Conservation (phyloP, 2,888 invertebrate species). For the Plagiodera versicolora region DNA sequence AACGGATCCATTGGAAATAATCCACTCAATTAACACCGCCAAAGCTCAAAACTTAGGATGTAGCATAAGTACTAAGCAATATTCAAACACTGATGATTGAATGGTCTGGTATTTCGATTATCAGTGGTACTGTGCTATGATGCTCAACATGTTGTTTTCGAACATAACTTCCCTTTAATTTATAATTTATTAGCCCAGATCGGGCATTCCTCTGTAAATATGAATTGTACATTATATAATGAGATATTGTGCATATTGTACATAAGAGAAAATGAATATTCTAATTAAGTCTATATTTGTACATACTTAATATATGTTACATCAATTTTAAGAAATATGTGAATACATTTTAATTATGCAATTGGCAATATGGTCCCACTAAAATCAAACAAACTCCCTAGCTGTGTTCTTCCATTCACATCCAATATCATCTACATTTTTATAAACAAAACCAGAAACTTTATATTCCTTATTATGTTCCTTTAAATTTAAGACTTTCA, state of each 20-base stretch:
- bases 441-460: constrained; percentile 8
- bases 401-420: constrained; percentile 26
- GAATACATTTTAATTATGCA: constrained; percentile 46
- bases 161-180: background rate
- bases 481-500: constrained; percentile 10
- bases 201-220: constrained; percentile 53
- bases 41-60: constrained; percentile 14
- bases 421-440: too few species aligned
- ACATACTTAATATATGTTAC: constrained; percentile 45
- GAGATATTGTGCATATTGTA: constrained; percentile 50
- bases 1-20: background rate
- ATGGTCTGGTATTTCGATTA: background rate
- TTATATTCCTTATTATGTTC: constrained; percentile 11
- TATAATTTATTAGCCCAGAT: constrained; percentile 40
- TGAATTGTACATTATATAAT: constrained; percentile 35
- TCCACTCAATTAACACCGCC: constrained; percentile 5
- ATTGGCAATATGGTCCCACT: constrained; percentile 52
- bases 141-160: constrained; percentile 28
- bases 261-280: constrained; percentile 51
- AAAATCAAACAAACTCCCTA: constrained; percentile 41
- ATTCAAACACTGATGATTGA: background rate
- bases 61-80: constrained; percentile 17
- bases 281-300: constrained; percentile 51
- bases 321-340: constrained; percentile 53
- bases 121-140: constrained; percentile 20